These are phyloP conservation scores for Sebastes itinus DNA, from an alignment of 2,797 vertebrate species.

Conservation along the genomic window DNA sequence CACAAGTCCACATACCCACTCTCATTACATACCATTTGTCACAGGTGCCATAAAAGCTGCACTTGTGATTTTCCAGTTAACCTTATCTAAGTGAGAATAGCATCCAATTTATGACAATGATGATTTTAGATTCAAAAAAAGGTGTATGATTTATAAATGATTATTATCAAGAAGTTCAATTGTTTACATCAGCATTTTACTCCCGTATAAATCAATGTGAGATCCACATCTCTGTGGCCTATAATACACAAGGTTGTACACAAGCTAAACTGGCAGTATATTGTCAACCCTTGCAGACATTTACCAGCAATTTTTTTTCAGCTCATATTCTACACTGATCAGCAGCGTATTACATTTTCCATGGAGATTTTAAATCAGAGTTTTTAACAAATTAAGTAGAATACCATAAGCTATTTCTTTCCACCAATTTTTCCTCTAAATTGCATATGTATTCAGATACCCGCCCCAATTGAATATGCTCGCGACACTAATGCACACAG, in stretches of 20 bases:
- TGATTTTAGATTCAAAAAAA: not conserved
- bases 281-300: not conserved
- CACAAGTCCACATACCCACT: not conserved
- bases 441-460: not conserved
- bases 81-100: not conserved
- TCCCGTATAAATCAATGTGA: not conserved
- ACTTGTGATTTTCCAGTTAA: not conserved
- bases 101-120: not conserved
- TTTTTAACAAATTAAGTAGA: constrained; percentile 19
- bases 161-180: not conserved
- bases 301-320: not conserved
- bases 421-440: constrained; percentile 1
- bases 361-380: not conserved
- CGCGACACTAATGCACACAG: not conserved
- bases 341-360: not conserved
- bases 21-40: not conserved
- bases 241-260: not conserved
- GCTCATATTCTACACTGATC: not conserved
- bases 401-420: not conserved
- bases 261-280: not conserved
- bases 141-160: not conserved
- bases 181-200: not conserved
- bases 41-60: not conserved
- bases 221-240: not conserved
- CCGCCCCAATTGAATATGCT: not conserved